Conservation (phyloP, 92 coral and sea anemone species). For the Diadumene lineata region DNA sequence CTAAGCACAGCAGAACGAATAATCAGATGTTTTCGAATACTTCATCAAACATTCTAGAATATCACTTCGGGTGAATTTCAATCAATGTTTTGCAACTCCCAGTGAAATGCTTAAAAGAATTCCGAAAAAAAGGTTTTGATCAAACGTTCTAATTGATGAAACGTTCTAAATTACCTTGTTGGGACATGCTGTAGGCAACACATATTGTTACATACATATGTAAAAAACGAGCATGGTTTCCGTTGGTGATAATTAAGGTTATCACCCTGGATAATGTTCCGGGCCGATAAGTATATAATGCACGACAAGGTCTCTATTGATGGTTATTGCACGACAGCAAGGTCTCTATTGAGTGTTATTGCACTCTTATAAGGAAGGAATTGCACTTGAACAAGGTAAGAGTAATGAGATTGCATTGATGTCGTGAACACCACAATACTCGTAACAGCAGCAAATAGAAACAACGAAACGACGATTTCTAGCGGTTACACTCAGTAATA, state of each 20-base stretch:
- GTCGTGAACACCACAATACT: background rate
- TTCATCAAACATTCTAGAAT: background rate
- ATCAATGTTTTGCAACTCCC: no score
- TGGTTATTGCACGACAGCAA: background rate
- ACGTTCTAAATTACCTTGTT: background rate
- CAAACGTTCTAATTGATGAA: background rate
- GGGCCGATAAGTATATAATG: conserved; percentile 13
- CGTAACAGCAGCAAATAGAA: no score
- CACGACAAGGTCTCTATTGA: conserved; percentile 5
- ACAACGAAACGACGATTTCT: no score
- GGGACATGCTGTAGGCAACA: conserved; percentile 1
- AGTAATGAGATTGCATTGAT: background rate
- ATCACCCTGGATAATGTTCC: conserved; percentile 11
- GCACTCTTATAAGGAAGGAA: conserved; percentile 1
- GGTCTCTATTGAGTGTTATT: conserved; percentile 5
- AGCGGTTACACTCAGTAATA: no score
- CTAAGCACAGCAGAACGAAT: background rate
- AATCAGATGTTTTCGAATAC: background rate
- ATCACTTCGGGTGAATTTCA: background rate
- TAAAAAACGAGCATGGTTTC: background rate
- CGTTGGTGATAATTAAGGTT: conserved; percentile 10
- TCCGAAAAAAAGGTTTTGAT: no score
- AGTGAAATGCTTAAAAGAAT: no score
- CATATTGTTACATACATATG: background rate
- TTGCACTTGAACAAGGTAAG: background rate